Percentiles rank a stretch among this genome's conserved stretches.
Conservation (phyloP, 2,888 invertebrate genomes). For the Drosophila neutralis region DNA sequence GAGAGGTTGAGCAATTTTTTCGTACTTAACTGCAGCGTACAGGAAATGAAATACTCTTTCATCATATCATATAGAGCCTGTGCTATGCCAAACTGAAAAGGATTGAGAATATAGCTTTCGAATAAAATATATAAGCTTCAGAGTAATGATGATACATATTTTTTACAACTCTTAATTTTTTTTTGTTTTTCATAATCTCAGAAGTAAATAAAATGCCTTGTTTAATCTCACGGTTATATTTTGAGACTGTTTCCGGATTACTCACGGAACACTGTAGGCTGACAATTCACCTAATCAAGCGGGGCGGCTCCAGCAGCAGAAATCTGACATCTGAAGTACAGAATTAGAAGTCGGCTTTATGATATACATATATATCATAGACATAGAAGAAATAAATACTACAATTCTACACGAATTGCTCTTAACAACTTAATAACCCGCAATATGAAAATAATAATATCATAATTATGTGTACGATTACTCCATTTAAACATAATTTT, state of each 20-base stretch:
- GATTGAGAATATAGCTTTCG: too few relatives aligned
- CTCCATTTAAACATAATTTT: not conserved
- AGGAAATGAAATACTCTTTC: constrained; percentile 51
- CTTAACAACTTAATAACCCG: too few relatives aligned
- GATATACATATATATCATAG: too few relatives aligned
- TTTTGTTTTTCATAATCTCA: not conserved
- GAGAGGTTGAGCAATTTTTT: constrained; percentile 55
- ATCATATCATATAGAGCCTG: not conserved
- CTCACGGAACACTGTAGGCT: not conserved
- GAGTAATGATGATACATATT: not conserved
- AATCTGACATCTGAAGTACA: not conserved
- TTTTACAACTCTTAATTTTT: not conserved
- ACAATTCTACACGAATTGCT: too few relatives aligned
- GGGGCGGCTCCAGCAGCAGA: not conserved
- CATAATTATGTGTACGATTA: not conserved
- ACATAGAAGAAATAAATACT: too few relatives aligned
- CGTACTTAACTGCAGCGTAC: constrained; percentile 25
- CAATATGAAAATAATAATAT: not conserved
- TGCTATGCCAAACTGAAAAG: not conserved
- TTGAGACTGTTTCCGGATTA: not conserved
- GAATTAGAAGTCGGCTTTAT: not conserved
- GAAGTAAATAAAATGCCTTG: not conserved
- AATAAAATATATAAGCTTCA: not conserved
- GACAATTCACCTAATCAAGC: not conserved
- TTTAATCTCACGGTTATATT: not conserved